Evolutionary conservation across 2,888 invertebrate genomes (phyloP).

Genomic region (Eupithecia tripunctaria): DNA sequence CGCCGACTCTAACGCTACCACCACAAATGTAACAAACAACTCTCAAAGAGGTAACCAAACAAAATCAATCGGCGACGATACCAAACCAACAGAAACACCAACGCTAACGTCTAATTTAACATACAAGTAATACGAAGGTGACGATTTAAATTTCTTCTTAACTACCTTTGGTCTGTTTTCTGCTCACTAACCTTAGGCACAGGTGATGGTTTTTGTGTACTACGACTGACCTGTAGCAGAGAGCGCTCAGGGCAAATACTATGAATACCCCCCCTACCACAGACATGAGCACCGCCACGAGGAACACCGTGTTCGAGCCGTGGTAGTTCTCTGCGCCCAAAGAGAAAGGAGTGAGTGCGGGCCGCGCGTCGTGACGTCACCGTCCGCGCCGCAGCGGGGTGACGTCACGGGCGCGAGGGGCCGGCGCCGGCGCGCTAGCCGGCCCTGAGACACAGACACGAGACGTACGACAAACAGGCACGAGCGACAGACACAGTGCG

Average conservation of each 20-base stretch:
- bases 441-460: constrained; percentile 47
- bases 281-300: constrained; percentile 99
- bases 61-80: constrained; percentile 79
- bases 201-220: constrained; percentile 99
- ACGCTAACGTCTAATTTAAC: constrained; percentile 84
- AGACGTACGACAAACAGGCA: constrained; percentile 71
- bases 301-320: constrained; percentile 98
- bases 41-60: constrained; percentile 67
- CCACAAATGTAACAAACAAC: constrained; percentile 75
- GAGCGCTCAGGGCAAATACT: constrained; percentile 99
- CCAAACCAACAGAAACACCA: constrained; percentile 81
- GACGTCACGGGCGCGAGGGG: constrained; percentile 59
- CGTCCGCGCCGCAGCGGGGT: constrained; percentile 55
- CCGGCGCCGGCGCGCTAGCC: constrained; percentile 55
- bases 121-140: constrained; percentile 85
- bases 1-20: constrained; percentile 81
- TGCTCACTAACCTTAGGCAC: constrained; percentile 99
- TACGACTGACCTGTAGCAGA: constrained; percentile 99
- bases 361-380: constrained; percentile 54
- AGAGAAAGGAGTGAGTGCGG: constrained; percentile 70
- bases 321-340: constrained; percentile 95
- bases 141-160: constrained; percentile 84
- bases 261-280: constrained; percentile 99
- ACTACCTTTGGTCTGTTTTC: constrained; percentile 91
- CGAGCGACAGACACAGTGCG: constrained; percentile 77